Percentiles rank a stretch among this genome's conserved stretches.
phyloP scores from a whole-genome alignment of 2,797 vertebrate species.

The Allobates femoralis region DNA sequence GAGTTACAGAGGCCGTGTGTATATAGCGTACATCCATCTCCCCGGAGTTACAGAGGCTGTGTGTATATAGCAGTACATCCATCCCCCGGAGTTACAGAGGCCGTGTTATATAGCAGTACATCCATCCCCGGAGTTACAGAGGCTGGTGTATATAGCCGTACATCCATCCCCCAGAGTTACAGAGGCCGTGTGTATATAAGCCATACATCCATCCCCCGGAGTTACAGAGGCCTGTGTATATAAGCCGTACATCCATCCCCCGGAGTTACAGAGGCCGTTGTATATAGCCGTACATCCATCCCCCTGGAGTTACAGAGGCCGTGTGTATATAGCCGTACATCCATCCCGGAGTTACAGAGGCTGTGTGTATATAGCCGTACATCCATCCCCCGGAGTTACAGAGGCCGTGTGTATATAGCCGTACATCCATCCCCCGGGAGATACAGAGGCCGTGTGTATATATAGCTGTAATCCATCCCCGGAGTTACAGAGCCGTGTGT shows the following conservation, averaged over 20 bases:
- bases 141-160: too few relatives aligned
- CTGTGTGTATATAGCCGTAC: background rate
- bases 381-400: background rate
- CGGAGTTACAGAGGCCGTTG: background rate
- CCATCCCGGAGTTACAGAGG: background rate
- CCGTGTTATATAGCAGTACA: too few relatives aligned
- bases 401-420: background rate
- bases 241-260: background rate
- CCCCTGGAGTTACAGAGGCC: background rate
- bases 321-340: background rate
- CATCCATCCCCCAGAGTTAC: too few relatives aligned
- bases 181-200: too few relatives aligned
- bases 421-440: too few relatives aligned
- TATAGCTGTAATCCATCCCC: too few relatives aligned
- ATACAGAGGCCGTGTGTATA: too few relatives aligned
- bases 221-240: background rate
- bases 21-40: too few relatives aligned
- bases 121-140: too few relatives aligned
- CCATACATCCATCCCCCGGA: too few relatives aligned
- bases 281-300: background rate
- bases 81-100: background rate
- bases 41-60: background rate
- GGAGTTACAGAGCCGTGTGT: too few relatives aligned
- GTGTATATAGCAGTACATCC: background rate
- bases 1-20: too few relatives aligned